Evolutionary conservation across 1,140 invertebrate genomes (phyloP).

Genomic region (Solenopsis fugax): DNA sequence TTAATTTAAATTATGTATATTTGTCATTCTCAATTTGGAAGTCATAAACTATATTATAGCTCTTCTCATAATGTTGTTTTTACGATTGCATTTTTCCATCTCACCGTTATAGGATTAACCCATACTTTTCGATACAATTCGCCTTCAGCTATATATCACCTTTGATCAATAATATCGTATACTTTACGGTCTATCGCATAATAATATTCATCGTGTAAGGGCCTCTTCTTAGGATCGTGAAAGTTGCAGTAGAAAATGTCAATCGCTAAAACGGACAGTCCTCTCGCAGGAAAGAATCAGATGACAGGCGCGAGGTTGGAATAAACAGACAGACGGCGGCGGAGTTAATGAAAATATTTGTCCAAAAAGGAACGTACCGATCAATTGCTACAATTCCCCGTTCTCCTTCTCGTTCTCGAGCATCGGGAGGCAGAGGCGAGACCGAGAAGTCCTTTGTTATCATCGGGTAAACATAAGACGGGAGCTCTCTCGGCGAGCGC

Average conservation of each 20-base stretch:
- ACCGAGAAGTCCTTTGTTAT: constrained; percentile 56
- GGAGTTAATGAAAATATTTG: constrained; percentile 61
- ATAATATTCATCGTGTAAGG: constrained; percentile 34
- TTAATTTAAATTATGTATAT: not conserved
- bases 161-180: constrained; percentile 20
- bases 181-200: not conserved
- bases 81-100: not conserved
- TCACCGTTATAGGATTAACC: not conserved
- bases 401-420: not conserved
- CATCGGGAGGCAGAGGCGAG: not conserved
- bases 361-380: constrained; percentile 35
- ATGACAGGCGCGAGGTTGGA: constrained; percentile 22
- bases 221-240: not conserved
- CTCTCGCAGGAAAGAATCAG: constrained; percentile 14
- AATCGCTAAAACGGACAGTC: constrained; percentile 38
- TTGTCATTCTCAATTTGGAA: not conserved
- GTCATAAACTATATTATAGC: too few species aligned
- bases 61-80: not conserved
- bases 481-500: constrained; percentile 74
- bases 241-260: constrained; percentile 17
- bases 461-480: constrained; percentile 74
- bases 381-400: constrained; percentile 46
- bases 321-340: constrained; percentile 23
- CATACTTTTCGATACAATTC: not conserved
- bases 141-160: not conserved